Percentiles rank a stretch among this genome's conserved stretches.
Evolutionary conservation across 1,140 invertebrate species (phyloP).

Genomic region (Tribolium madens): DNA sequence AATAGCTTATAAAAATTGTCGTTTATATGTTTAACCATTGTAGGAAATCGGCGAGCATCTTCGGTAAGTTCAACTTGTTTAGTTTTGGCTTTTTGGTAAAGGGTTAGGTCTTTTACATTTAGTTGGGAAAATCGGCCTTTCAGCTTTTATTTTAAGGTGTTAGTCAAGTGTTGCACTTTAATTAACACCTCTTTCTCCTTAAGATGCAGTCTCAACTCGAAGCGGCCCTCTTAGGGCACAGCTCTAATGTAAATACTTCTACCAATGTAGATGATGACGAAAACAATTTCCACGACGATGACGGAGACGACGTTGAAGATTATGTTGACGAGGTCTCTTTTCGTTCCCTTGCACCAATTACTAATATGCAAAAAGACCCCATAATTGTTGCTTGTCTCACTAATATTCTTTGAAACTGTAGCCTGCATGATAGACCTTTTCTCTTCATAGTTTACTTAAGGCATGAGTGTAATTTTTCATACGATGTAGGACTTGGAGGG

Average conservation of each 20-base stretch:
- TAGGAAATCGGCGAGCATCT: not conserved
- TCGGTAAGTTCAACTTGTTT: not conserved
- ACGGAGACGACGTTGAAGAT: conserved; percentile 70
- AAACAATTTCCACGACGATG: conserved; percentile 70
- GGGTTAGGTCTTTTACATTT: not conserved
- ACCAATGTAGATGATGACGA: conserved; percentile 61
- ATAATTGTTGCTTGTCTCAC: conserved; percentile 14
- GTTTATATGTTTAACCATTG: not conserved
- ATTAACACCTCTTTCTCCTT: conserved; percentile 39
- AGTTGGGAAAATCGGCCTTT: not conserved
- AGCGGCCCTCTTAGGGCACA: conserved; percentile 64
- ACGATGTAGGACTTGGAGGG: conserved; percentile 68
- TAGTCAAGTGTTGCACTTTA: conserved; percentile 6
- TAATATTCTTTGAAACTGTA: not conserved
- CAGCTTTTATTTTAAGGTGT: conserved; percentile 31
- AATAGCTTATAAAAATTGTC: not conserved
- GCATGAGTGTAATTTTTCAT: conserved; percentile 53
- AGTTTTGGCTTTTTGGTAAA: not conserved
- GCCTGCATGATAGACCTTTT: not conserved
- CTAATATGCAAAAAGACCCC: conserved; percentile 15
- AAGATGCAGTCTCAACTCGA: conserved; percentile 65
- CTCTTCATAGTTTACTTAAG: not conserved
- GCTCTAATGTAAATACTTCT: conserved; percentile 54
- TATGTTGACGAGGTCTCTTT: conserved; percentile 70
- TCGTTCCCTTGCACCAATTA: conserved; percentile 42